Percentiles rank a stretch among this genome's conserved stretches.
Conservation (phyloP, 2,113 vertebrate species). For the Oostethus manadensis region DNA sequence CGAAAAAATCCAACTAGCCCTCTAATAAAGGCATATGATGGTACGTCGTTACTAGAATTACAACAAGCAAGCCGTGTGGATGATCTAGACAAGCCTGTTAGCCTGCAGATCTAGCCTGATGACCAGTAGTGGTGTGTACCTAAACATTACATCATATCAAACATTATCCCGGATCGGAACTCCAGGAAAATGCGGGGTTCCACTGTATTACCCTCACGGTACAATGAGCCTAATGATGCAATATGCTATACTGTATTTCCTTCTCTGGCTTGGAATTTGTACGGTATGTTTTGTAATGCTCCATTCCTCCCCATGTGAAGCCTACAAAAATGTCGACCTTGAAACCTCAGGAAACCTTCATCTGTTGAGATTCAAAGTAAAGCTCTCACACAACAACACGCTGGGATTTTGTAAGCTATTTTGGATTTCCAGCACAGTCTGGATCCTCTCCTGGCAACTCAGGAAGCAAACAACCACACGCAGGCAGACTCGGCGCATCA, state of each 20-base stretch:
- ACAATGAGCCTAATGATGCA: neutral
- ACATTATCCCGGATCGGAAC: no score
- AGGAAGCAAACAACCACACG: conserved; percentile 27
- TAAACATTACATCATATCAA: no score
- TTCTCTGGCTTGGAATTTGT: conserved; percentile 9
- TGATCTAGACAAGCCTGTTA: no score
- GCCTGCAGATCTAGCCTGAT: no score
- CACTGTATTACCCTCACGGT: no score
- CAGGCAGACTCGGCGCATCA: neutral
- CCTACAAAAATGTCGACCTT: conserved; percentile 26
- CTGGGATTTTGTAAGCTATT: conserved; percentile 11
- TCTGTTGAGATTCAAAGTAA: conserved; percentile 23
- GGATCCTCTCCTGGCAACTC: conserved; percentile 28
- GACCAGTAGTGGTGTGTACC: no score
- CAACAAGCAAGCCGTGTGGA: no score
- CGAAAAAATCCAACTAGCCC: no score
- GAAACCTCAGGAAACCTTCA: conserved; percentile 48
- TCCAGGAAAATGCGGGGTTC: no score
- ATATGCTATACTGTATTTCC: neutral
- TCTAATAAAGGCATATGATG: no score
- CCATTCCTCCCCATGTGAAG: conserved; percentile 15
- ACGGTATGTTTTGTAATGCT: conserved; percentile 13
- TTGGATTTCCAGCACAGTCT: conserved; percentile 5
- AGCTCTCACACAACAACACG: conserved; percentile 6
- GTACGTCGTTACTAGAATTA: no score